Evolutionary conservation across 2,113 vertebrate genomes (phyloP).

Genomic region (Centrocercus urophasianus): DNA sequence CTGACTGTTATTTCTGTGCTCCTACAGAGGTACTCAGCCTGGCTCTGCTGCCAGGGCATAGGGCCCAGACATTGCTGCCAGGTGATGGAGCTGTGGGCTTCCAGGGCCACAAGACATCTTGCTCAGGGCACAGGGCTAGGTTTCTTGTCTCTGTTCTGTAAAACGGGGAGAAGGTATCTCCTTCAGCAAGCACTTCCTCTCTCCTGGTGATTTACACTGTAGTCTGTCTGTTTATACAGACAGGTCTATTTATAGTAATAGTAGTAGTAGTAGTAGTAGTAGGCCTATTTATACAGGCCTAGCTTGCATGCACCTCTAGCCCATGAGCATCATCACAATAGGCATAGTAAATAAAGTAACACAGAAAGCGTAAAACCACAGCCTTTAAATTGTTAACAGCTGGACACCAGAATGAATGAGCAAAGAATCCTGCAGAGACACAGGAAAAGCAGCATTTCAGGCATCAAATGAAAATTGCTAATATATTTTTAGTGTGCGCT

Average conservation of each 20-base stretch:
- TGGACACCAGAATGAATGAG: slow-evolving; percentile 16
- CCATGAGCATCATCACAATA: neutral
- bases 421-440: neutral
- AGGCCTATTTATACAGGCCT: neutral
- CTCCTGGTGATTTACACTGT: neutral
- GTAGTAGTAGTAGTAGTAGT: too few species aligned
- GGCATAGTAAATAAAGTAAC: slow-evolving; percentile 24
- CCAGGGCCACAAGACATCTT: neutral
- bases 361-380: slow-evolving; percentile 18
- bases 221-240: neutral
- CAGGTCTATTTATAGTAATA: too few species aligned
- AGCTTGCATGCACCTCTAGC: rapidly evolving
- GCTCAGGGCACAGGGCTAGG: neutral
- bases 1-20: neutral
- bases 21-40: neutral
- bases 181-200: neutral
- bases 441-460: slow-evolving; percentile 7
- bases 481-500: neutral
- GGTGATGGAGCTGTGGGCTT: neutral
- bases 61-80: neutral
- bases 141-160: neutral
- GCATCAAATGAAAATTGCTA: neutral
- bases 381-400: neutral
- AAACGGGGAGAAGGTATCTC: neutral
- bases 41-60: neutral